A percentile compares a stretch with the other conserved stretches of the same genome.
Evolutionary conservation across 2,113 vertebrate genomes (phyloP).

Genomic region (Ahaetulla prasina): DNA sequence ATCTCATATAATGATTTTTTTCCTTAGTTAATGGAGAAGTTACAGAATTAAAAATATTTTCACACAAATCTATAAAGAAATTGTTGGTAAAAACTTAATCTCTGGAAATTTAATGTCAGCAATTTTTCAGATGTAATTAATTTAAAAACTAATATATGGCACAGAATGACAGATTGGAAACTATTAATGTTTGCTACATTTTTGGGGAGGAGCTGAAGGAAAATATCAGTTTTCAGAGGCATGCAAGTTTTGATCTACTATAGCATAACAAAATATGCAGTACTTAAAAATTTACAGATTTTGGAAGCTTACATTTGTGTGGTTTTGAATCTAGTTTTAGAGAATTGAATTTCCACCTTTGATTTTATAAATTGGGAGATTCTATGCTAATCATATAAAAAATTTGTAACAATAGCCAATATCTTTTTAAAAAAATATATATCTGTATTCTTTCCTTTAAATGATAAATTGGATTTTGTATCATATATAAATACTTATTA

Average conservation of each 20-base stretch:
- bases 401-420: background rate
- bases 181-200: background rate
- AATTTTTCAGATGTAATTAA: background rate
- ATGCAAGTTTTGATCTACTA: background rate
- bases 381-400: background rate
- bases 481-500: background rate
- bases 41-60: too few relatives aligned
- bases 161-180: background rate
- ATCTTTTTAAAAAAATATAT: too few relatives aligned
- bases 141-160: background rate
- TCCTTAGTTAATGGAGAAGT: background rate
- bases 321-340: background rate
- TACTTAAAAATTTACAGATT: background rate
- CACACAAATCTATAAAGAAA: background rate
- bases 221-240: background rate
- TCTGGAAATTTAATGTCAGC: background rate
- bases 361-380: slow-evolving; percentile 3
- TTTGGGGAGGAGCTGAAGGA: background rate
- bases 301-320: background rate
- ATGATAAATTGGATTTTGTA: background rate
- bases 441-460: background rate
- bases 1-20: background rate
- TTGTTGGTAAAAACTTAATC: background rate
- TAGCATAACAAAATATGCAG: background rate
- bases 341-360: background rate